phyloP scores from a whole-genome alignment of 2,888 invertebrate genomes.

The Sabellastarte sp. region DNA sequence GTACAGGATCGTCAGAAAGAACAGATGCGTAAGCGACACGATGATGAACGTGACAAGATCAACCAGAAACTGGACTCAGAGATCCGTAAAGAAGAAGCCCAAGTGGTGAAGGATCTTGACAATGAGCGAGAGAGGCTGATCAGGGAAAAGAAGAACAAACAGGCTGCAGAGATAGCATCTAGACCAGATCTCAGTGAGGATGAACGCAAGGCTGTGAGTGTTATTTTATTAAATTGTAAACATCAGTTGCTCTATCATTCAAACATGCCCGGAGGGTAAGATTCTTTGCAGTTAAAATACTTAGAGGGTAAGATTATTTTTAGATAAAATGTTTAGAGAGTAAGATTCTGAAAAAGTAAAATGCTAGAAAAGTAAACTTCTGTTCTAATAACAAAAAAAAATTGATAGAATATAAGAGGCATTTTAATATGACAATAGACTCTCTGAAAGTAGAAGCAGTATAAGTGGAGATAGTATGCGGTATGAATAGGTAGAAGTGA shows the following conservation, averaged over 20 bases:
- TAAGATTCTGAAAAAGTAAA: no score
- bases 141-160: conserved; percentile 45
- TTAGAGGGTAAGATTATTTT: no score
- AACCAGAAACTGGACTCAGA: conserved; percentile 39
- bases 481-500: no score
- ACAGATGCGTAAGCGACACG: conserved; percentile 42
- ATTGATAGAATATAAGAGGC: no score
- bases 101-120: conserved; percentile 33
- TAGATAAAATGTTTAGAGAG: no score
- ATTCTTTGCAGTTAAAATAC: no score
- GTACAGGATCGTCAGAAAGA: conserved; percentile 44
- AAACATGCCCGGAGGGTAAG: neutral
- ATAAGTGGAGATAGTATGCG: no score
- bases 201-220: conserved; percentile 39
- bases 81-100: conserved; percentile 36
- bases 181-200: conserved; percentile 47
- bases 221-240: neutral
- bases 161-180: conserved; percentile 49
- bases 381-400: no score
- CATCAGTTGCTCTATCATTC: neutral
- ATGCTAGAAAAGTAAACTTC: no score
- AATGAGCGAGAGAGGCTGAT: conserved; percentile 41
- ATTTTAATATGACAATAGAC: no score
- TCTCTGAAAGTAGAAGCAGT: no score
- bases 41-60: conserved; percentile 38